Evolutionary conservation across 2,888 invertebrate genomes (phyloP).

Genomic region (Icerya purchasi): DNA sequence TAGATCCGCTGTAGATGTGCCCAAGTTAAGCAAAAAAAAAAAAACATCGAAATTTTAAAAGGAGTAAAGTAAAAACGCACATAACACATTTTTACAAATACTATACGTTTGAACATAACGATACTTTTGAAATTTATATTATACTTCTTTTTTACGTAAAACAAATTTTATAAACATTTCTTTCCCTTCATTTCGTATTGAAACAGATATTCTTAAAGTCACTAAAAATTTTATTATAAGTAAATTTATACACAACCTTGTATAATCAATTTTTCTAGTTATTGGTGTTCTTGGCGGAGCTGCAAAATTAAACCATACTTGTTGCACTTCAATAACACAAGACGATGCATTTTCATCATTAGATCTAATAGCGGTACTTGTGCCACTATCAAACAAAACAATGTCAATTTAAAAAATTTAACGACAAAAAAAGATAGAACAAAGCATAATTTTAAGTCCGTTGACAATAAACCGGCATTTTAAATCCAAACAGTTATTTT

Average conservation of each 20-base stretch:
- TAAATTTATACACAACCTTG: constrained; percentile 35
- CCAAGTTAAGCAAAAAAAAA: too few relatives aligned
- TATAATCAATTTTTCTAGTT: constrained; percentile 81
- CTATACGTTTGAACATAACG: too few relatives aligned
- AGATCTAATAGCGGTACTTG: constrained; percentile 10
- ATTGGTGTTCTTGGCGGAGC: constrained; percentile 88
- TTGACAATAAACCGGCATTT: not conserved
- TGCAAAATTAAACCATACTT: constrained; percentile 93
- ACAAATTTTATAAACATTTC: not conserved
- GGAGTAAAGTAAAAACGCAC: too few relatives aligned
- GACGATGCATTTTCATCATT: constrained; percentile 55
- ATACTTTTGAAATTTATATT: not conserved
- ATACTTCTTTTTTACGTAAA: not conserved
- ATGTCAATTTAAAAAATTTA: not conserved
- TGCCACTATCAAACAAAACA: constrained; percentile 12
- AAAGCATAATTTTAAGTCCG: too few relatives aligned
- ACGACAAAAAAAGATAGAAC: not conserved
- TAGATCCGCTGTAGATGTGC: too few relatives aligned
- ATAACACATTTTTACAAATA: too few relatives aligned
- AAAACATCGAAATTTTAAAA: too few relatives aligned
- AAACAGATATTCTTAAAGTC: not conserved
- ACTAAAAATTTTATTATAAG: not conserved
- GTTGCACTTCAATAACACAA: constrained; percentile 67
- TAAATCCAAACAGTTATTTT: not conserved
- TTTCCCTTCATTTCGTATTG: not conserved